phyloP scores from a whole-genome alignment of 2,888 invertebrate genomes.

The Carpatolechia fugitivella region DNA sequence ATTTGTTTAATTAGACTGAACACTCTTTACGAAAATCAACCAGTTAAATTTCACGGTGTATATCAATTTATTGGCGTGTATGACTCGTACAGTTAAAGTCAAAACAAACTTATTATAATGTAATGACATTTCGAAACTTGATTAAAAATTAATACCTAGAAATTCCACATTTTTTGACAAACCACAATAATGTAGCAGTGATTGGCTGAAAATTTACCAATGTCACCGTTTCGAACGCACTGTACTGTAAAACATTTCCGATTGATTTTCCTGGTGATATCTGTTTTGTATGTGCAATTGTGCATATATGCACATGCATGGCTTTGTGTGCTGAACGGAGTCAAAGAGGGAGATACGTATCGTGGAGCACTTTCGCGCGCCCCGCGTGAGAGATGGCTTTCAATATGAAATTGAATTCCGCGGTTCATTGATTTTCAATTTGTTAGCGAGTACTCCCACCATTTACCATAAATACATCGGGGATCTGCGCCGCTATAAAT shows the following conservation, averaged over 20 bases:
- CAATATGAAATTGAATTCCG: constrained; percentile 84
- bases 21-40: too few species aligned
- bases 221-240: background rate
- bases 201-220: too few species aligned
- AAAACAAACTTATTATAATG: too few species aligned
- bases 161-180: too few species aligned
- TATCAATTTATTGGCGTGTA: too few species aligned
- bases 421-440: constrained; percentile 83
- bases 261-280: background rate
- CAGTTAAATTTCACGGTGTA: too few species aligned
- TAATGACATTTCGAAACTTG: too few species aligned
- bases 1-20: too few species aligned
- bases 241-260: background rate
- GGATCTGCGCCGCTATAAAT: constrained; percentile 61
- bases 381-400: constrained; percentile 74
- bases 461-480: constrained; percentile 67
- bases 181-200: too few species aligned
- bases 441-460: constrained; percentile 69
- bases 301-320: constrained; percentile 24
- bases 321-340: constrained; percentile 60
- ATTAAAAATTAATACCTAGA: too few species aligned
- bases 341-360: constrained; percentile 67
- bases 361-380: constrained; percentile 54
- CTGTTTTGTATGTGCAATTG: background rate
- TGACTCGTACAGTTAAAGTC: too few species aligned